phyloP scores from a whole-genome alignment of 2,888 invertebrate genomes.

The Odontocerum albicorne region DNA sequence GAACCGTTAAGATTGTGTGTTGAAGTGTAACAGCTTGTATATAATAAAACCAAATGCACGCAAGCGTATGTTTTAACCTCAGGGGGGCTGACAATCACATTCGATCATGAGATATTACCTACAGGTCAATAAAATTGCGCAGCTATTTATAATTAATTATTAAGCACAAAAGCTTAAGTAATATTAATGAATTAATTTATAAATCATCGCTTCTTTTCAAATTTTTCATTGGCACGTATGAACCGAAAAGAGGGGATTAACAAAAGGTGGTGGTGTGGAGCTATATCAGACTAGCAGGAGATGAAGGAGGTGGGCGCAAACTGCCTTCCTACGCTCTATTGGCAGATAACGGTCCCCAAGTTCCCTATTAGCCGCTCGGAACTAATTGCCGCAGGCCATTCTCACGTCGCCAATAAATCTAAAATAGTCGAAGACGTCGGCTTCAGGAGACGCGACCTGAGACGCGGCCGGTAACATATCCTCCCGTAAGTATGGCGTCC shows the following conservation, averaged over 20 bases:
- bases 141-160: too few species aligned
- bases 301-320: constrained; percentile 35
- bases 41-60: too few species aligned
- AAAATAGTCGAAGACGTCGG: constrained; percentile 33
- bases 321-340: constrained; percentile 35
- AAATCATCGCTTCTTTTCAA: too few species aligned
- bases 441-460: constrained; percentile 18
- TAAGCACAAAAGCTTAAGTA: too few species aligned
- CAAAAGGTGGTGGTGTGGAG: constrained; percentile 8
- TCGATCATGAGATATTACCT: too few species aligned
- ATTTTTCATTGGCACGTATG: constrained; percentile 17
- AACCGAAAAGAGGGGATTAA: constrained; percentile 9
- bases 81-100: too few species aligned
- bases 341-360: constrained; percentile 37
- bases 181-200: too few species aligned
- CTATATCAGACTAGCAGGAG: constrained; percentile 1
- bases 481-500: too few species aligned
- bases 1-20: too few species aligned
- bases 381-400: constrained; percentile 37
- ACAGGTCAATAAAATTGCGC: too few species aligned
- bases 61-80: too few species aligned
- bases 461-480: constrained; percentile 5
- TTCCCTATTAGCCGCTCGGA: constrained; percentile 36
- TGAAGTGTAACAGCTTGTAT: too few species aligned
- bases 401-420: constrained; percentile 36